These are phyloP conservation scores for Chaetodon trifasciatus DNA, from an alignment of 2,797 vertebrate genomes.

Conservation along the genomic window DNA sequence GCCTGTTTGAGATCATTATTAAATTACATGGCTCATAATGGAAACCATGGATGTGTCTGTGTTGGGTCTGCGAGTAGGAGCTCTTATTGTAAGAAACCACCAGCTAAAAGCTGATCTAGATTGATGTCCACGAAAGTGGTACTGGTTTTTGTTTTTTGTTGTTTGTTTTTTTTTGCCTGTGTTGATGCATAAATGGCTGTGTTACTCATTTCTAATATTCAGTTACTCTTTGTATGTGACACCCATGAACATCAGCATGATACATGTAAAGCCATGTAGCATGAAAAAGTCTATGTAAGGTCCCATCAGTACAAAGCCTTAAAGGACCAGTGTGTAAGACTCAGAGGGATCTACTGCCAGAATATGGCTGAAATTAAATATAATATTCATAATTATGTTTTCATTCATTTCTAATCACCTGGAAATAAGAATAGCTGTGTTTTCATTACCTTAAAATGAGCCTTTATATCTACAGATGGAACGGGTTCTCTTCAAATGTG, in stretches of 20 bases:
- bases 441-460: too few species aligned
- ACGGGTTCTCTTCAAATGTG: too few species aligned
- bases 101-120: slow-evolving; percentile 38
- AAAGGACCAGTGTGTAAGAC: too few species aligned
- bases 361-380: too few species aligned
- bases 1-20: slow-evolving; percentile 74
- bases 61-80: slow-evolving; percentile 62
- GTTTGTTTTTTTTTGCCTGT: slow-evolving; percentile 10
- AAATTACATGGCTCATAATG: slow-evolving; percentile 80
- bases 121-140: slow-evolving; percentile 22
- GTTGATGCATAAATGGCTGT: slow-evolving; percentile 16
- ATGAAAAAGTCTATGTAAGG: neutral
- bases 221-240: neutral
- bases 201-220: neutral
- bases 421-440: too few species aligned
- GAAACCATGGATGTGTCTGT: slow-evolving; percentile 77
- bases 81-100: slow-evolving; percentile 64
- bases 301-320: neutral
- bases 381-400: too few species aligned
- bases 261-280: neutral
- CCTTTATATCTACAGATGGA: too few species aligned
- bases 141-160: neutral
- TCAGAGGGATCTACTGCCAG: too few species aligned
- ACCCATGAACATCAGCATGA: too few species aligned
- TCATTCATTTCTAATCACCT: too few species aligned